Base-by-base conservation (phyloP, 2,797 vertebrate species). In the Selene dorsalis region DNA sequence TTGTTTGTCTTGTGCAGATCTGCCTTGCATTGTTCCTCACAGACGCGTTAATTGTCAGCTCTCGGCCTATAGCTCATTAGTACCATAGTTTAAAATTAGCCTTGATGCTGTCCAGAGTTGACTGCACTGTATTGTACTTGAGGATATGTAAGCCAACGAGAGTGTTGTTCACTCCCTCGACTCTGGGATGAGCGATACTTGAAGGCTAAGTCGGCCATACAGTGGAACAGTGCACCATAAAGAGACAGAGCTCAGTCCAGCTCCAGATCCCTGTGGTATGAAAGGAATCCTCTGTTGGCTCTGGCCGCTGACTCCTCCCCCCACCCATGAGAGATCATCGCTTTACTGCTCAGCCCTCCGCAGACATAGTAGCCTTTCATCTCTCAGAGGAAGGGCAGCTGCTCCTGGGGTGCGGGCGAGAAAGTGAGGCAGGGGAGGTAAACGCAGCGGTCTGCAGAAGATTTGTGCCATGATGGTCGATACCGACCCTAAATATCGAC, bases 281-380 rank as follows among this genome's bases (percentile, higher is more conserved):
- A 94, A 94, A 89, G 84, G 91, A 91, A 88, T 93, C 79, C 83
- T 90, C 83, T 93, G 85, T 93, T 87, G 87, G 79, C 30, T 8
- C 61, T 75, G 55, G 63, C 66, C 50, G 26, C 66, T 28, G 71
- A 61, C 62, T 73, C 77, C 69, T 18, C 22, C 64, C 35, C 79
- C 65, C 59, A 6, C 62, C 12, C 35, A 68, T 70, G 71, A 88
- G 84, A 79, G 74, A 78, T 79, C 81, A 52, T 77, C 66, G 10
- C 79, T 85, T 88, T 75, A 80, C 80, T 82, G 87, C 35, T 68
- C 81, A 69, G 76, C 79, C 81, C 82, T 77, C 79, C 6, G 84
- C 80, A 80, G 85, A 93, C 90, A 92, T 91, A 86, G 83, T 52
- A 32, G 77, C 70, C 85, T 93, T 92, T 93, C 84, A 93, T 92